These are phyloP conservation scores for Raphicerus campestris DNA, from an alignment of 2,113 vertebrate species.

Conservation along the genomic window DNA sequence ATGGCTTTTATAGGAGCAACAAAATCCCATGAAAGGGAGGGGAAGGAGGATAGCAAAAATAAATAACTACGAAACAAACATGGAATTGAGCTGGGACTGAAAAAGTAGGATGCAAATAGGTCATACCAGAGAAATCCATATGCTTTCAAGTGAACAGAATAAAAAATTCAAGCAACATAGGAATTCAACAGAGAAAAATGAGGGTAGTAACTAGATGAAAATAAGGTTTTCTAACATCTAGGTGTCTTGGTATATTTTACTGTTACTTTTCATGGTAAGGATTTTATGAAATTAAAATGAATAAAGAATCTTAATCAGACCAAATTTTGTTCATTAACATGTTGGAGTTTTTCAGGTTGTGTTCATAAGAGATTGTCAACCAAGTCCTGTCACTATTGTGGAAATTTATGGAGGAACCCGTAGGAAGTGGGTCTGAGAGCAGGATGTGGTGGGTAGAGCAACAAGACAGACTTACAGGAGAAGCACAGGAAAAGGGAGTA, in stretches of 20 bases:
- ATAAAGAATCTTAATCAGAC: slow-evolving; percentile 59
- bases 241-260: neutral
- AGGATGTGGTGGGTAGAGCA: neutral
- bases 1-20: neutral
- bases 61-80: neutral
- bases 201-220: neutral
- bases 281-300: slow-evolving; percentile 75
- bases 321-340: slow-evolving; percentile 67
- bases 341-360: slow-evolving; percentile 42
- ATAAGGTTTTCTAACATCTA: neutral
- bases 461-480: neutral
- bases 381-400: neutral
- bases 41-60: neutral
- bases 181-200: neutral
- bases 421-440: neutral
- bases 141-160: neutral
- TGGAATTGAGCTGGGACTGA: neutral
- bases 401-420: neutral
- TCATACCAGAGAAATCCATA: neutral
- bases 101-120: neutral
- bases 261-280: slow-evolving; percentile 60
- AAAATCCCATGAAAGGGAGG: neutral
- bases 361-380: neutral
- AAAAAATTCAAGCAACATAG: neutral
- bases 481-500: neutral